Percentiles rank a stretch among this genome's conserved stretches.
These are phyloP conservation scores for Calyptomena viridis DNA, from an alignment of 2,113 vertebrate species.

Conservation along the genomic window DNA sequence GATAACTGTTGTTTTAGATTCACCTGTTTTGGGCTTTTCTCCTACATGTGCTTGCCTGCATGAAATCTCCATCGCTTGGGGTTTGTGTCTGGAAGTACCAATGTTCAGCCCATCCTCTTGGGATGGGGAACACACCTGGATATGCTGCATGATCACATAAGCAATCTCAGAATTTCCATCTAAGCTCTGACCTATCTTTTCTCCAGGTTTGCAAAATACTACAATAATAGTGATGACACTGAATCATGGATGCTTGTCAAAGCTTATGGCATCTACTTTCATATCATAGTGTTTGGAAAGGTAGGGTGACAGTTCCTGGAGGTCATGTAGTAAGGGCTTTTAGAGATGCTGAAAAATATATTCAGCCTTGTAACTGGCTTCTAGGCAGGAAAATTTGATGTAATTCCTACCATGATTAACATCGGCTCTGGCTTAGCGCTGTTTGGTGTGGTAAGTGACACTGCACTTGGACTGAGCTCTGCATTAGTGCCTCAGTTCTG, in stretches of 20 bases:
- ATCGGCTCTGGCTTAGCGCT: conserved; percentile 83
- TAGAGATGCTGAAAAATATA: not conserved
- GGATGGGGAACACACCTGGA: not conserved
- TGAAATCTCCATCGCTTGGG: not conserved
- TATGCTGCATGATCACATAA: not conserved
- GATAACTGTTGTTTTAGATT: not conserved
- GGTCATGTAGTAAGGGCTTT: not conserved
- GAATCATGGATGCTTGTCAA: conserved; percentile 83
- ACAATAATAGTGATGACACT: conserved; percentile 39
- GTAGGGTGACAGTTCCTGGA: conserved; percentile 62
- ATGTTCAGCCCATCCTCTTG: not conserved
- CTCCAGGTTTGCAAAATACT: conserved; percentile 87
- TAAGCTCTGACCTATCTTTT: not conserved
- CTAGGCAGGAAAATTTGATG: conserved; percentile 86
- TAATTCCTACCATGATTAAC: conserved; percentile 88
- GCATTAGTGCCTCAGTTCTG: not conserved
- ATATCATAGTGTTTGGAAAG: conserved; percentile 86
- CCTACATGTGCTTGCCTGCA: not conserved
- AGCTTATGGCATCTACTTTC: conserved; percentile 87
- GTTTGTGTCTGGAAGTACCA: not conserved
- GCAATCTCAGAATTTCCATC: not conserved
- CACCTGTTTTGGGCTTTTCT: not conserved
- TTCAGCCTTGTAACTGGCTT: not conserved
- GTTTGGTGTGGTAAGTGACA: conserved; percentile 80
- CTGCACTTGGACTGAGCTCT: rapidly evolving